Conservation (phyloP, 2,888 invertebrate species). For the Autographa gamma region DNA sequence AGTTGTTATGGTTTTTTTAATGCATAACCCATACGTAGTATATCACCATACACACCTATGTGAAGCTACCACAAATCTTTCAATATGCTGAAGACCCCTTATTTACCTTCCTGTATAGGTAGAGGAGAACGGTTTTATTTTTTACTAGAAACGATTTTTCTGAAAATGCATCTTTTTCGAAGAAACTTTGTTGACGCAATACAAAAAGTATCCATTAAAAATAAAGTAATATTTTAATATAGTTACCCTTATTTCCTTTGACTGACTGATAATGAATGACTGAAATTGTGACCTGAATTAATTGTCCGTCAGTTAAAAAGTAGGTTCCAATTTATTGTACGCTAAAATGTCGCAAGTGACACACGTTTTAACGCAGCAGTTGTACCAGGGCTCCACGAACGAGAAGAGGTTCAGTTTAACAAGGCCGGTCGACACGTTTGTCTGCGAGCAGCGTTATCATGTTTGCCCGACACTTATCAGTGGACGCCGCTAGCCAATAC, state of each 20-base stretch:
- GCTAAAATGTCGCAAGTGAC: not conserved
- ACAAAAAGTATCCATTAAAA: too few species aligned
- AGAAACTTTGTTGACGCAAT: too few species aligned
- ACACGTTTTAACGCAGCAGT: not conserved
- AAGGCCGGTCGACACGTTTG: conserved; percentile 48
- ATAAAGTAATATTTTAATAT: too few species aligned
- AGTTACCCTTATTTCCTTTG: not conserved
- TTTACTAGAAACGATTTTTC: too few species aligned
- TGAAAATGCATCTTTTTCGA: too few species aligned
- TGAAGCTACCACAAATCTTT: too few species aligned
- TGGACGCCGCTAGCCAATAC: conserved; percentile 53
- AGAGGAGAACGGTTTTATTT: too few species aligned
- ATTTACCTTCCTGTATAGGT: too few species aligned
- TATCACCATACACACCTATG: too few species aligned
- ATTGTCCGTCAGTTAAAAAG: not conserved
- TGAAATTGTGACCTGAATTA: not conserved
- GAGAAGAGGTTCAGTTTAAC: conserved; percentile 30
- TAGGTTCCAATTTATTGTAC: not conserved
- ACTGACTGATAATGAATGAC: not conserved
- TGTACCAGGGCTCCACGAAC: not conserved
- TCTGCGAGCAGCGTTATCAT: conserved; percentile 67
- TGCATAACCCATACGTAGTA: too few species aligned
- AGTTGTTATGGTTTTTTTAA: too few species aligned
- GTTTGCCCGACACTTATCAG: conserved; percentile 73
- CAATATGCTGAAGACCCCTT: too few species aligned